Evolutionary conservation across 2,113 vertebrate genomes (phyloP).

Genomic region (Nerophis lumbriciformis): DNA sequence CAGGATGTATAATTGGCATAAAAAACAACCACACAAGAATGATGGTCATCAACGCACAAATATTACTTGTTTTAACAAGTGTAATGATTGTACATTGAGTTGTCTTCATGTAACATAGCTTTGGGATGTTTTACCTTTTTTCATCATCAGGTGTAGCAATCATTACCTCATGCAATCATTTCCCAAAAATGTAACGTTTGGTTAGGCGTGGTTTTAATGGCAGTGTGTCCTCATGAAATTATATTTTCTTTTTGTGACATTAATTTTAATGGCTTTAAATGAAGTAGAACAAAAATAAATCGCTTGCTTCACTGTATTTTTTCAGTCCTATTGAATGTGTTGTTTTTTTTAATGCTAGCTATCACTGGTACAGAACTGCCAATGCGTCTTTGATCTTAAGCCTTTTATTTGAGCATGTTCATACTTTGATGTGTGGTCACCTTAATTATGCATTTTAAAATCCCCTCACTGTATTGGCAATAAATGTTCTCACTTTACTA

Average conservation of each 20-base stretch:
- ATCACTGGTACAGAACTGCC: conserved; percentile 2
- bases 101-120: conserved; percentile 21
- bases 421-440: conserved; percentile 1
- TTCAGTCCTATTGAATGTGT: conserved; percentile 1
- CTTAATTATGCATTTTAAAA: not conserved
- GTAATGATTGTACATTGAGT: conserved; percentile 49
- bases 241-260: conserved; percentile 22
- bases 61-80: conserved; percentile 27
- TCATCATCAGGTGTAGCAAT: conserved; percentile 35
- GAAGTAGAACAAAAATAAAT: conserved; percentile 20
- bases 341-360: conserved; percentile 15
- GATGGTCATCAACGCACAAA: conserved; percentile 55
- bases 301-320: conserved; percentile 3
- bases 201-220: conserved; percentile 37
- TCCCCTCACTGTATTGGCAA: conserved; percentile 28
- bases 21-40: conserved; percentile 19
- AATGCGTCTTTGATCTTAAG: conserved; percentile 15
- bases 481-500: conserved; percentile 21
- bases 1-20: conserved; percentile 24
- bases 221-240: conserved; percentile 36
- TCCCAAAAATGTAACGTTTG: conserved; percentile 23
- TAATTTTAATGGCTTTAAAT: conserved; percentile 24
- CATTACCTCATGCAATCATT: conserved; percentile 33
- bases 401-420: conserved; percentile 11
- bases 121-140: conserved; percentile 29